Percentiles rank a stretch among this genome's conserved stretches.
These are phyloP conservation scores for Myotis yumanensis DNA, from an alignment of 2,113 vertebrate genomes.

Conservation along the genomic window DNA sequence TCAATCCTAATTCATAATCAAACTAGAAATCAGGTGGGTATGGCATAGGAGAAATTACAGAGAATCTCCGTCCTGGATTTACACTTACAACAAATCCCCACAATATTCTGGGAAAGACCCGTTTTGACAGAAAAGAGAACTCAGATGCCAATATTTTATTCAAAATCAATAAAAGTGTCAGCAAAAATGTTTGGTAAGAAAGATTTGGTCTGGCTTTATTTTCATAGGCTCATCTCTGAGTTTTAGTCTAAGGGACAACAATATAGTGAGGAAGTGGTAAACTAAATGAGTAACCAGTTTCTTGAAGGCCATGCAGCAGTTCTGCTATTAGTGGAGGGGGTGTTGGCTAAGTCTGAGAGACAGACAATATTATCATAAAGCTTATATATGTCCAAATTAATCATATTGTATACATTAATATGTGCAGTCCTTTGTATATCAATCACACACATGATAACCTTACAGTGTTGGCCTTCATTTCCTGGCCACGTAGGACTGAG, in stretches of 20 bases:
- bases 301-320: neutral
- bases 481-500: neutral
- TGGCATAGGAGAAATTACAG: neutral
- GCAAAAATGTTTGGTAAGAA: neutral
- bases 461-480: neutral
- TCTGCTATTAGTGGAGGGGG: neutral
- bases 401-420: neutral
- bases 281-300: neutral
- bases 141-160: neutral
- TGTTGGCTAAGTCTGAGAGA: neutral
- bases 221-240: neutral
- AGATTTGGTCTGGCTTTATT: neutral
- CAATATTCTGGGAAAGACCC: neutral
- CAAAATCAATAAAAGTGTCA: neutral
- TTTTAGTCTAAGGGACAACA: neutral
- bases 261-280: neutral
- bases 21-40: neutral
- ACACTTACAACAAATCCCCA: neutral
- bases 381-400: neutral
- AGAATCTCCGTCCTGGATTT: neutral
- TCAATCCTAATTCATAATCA: neutral
- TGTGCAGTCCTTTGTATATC: neutral
- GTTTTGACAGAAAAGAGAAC: neutral
- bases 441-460: neutral
- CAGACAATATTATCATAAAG: neutral